Percentiles rank a stretch among this genome's conserved stretches.
Conservation (phyloP, 2,113 vertebrate genomes). For the Alectura lathami region DNA sequence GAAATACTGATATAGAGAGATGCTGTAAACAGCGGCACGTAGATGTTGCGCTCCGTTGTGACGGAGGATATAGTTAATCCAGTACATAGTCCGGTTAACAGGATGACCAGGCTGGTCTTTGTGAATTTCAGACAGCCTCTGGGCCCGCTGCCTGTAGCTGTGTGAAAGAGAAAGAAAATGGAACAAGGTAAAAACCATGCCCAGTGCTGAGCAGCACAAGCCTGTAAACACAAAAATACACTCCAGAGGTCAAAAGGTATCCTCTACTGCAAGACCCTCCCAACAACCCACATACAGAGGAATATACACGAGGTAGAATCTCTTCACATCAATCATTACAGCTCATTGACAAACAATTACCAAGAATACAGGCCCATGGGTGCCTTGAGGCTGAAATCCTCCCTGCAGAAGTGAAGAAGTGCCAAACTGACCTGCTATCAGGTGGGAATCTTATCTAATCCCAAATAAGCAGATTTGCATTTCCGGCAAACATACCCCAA, state of each 20-base stretch:
- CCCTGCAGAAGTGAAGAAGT: background rate
- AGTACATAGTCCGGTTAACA: conserved; percentile 90
- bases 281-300: background rate
- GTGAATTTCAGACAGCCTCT: conserved; percentile 91
- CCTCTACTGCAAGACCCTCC: fast-evolving
- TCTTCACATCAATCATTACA: background rate
- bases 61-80: conserved; percentile 95
- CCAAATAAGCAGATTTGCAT: background rate
- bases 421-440: background rate
- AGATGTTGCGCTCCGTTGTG: conserved; percentile 92
- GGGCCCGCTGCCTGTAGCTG: conserved; percentile 89
- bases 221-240: fast-evolving
- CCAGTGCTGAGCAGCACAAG: background rate
- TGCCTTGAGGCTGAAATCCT: background rate
- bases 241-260: background rate
- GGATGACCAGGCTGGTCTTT: conserved; percentile 96
- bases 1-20: conserved; percentile 94
- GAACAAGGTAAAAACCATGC: background rate
- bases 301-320: background rate
- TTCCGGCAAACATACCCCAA: background rate
- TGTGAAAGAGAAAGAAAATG: background rate
- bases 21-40: conserved; percentile 88
- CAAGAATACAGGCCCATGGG: background rate
- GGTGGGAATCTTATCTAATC: background rate
- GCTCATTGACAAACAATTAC: background rate